These are phyloP conservation scores for Meteorus colon DNA, from an alignment of 2,888 invertebrate genomes.

Conservation along the genomic window DNA sequence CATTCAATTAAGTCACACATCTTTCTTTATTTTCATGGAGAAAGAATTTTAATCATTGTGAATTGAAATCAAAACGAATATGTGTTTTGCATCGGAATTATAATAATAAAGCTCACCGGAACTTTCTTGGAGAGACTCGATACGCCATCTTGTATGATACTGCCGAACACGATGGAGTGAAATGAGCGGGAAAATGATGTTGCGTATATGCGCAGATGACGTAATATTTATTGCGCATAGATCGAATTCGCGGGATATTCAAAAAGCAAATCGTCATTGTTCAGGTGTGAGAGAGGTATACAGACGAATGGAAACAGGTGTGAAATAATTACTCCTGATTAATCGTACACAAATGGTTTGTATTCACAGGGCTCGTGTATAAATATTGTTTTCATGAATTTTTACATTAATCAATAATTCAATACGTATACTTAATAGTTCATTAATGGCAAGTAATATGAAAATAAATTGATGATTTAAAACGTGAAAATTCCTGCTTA, in stretches of 20 bases:
- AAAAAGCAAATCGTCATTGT: neutral
- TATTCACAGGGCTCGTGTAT: constrained; percentile 36
- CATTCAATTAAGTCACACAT: neutral
- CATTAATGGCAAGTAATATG: constrained; percentile 4
- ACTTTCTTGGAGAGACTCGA: neutral
- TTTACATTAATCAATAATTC: constrained; percentile 16
- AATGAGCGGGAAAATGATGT: neutral
- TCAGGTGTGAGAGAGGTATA: neutral
- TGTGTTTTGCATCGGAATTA: no score
- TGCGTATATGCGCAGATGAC: neutral
- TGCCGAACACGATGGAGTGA: neutral
- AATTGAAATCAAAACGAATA: neutral
- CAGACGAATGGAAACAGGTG: neutral
- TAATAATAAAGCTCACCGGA: neutral
- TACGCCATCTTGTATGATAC: neutral
- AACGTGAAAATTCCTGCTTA: constrained; percentile 49
- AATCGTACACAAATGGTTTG: constrained; percentile 33
- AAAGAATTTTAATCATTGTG: neutral
- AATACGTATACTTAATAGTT: constrained; percentile 6
- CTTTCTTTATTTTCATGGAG: neutral
- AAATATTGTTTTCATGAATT: constrained; percentile 34
- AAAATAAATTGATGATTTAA: constrained; percentile 9
- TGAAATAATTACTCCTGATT: neutral
- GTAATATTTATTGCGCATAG: no score
- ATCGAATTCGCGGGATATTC: no score